These are phyloP conservation scores for Anguilla megastoma DNA, from an alignment of 2,797 vertebrate genomes.

Conservation along the genomic window DNA sequence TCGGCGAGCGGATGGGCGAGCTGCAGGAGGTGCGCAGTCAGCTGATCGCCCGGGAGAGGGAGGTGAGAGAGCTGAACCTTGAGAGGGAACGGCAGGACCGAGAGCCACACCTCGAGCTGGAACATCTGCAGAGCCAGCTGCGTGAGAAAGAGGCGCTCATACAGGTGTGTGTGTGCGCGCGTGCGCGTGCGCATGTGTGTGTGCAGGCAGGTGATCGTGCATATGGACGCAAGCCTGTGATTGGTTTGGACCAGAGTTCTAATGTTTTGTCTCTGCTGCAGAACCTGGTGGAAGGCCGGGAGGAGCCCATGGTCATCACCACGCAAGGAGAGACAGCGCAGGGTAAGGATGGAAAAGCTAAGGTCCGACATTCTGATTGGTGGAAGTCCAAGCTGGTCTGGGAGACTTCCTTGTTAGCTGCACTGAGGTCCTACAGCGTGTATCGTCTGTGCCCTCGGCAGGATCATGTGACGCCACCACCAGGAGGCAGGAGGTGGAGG, in stretches of 20 bases:
- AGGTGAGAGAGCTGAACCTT: slow-evolving; percentile 59
- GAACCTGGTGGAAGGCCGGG: slow-evolving; percentile 50
- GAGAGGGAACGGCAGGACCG: slow-evolving; percentile 59
- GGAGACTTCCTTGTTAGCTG: background rate
- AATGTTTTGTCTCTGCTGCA: slow-evolving; percentile 25
- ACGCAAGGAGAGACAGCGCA: slow-evolving; percentile 23
- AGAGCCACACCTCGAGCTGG: slow-evolving; percentile 51
- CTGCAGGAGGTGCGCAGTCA: slow-evolving; percentile 81
- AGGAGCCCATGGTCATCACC: slow-evolving; percentile 42
- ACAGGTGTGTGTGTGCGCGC: slow-evolving; percentile 39
- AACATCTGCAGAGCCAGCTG: slow-evolving; percentile 64
- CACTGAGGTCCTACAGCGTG: background rate
- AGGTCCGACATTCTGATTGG: background rate
- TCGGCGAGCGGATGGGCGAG: slow-evolving; percentile 80
- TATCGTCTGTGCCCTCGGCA: background rate
- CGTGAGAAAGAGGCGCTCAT: slow-evolving; percentile 77
- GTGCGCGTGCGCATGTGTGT: background rate
- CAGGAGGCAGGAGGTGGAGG: slow-evolving; percentile 71
- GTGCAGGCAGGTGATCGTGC: background rate
- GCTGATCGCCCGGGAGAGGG: slow-evolving; percentile 67
- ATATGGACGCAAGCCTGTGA: background rate
- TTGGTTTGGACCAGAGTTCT: background rate
- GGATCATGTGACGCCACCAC: slow-evolving; percentile 54
- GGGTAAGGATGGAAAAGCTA: slow-evolving; percentile 31
- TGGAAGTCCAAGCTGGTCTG: background rate